Evolutionary conservation across 2,888 invertebrate species (phyloP).

Genomic region (Oscheius sp.): DNA sequence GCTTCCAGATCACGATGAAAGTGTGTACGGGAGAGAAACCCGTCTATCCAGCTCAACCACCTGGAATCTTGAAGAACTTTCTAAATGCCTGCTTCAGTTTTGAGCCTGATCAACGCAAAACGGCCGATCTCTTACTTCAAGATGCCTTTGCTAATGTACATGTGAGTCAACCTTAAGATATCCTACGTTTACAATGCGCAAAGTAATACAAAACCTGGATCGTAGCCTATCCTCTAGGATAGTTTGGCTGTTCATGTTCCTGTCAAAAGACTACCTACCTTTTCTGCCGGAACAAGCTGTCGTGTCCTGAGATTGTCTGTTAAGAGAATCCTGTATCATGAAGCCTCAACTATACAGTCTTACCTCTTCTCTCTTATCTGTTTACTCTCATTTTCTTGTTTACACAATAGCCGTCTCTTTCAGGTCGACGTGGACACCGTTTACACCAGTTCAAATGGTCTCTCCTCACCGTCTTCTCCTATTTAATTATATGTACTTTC

Average conservation of each 20-base stretch:
- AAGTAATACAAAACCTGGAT: too few relatives aligned
- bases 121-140: slow-evolving; percentile 81
- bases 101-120: slow-evolving; percentile 83
- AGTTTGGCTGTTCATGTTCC: too few relatives aligned
- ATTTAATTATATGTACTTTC: neutral
- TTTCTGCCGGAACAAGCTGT: too few relatives aligned
- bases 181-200: too few relatives aligned
- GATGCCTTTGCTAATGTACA: slow-evolving; percentile 81
- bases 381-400: slow-evolving; percentile 15
- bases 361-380: slow-evolving; percentile 8
- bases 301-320: too few relatives aligned
- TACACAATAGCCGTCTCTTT: slow-evolving; percentile 10
- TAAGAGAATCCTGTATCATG: neutral
- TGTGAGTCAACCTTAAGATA: neutral
- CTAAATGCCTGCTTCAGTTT: slow-evolving; percentile 84
- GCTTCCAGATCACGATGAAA: slow-evolving; percentile 92
- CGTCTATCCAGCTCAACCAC: slow-evolving; percentile 39
- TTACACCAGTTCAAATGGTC: slow-evolving; percentile 26
- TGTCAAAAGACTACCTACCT: too few relatives aligned
- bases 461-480: slow-evolving; percentile 14
- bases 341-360: neutral
- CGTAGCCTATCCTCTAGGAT: too few relatives aligned
- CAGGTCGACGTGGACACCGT: slow-evolving; percentile 35
- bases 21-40: slow-evolving; percentile 82
- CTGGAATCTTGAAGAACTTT: slow-evolving; percentile 79